Conservation (phyloP, 2,797 vertebrate genomes). For the Notamacropus eugenii region DNA sequence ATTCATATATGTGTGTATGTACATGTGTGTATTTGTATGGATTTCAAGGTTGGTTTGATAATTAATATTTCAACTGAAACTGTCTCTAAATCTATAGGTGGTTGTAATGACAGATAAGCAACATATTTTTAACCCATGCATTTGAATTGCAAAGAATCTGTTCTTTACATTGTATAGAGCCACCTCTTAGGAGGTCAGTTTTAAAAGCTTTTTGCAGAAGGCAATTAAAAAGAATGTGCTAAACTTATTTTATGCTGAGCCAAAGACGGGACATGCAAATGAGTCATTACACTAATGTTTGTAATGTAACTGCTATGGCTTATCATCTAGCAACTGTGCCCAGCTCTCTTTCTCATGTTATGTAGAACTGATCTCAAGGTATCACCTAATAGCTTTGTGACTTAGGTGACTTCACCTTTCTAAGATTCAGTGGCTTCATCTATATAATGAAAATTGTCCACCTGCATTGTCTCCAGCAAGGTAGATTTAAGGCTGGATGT, state of each 20-base stretch:
- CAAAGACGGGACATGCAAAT: constrained; percentile 13
- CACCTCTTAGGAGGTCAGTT: constrained; percentile 28
- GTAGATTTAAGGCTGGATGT: background rate
- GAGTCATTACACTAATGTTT: background rate
- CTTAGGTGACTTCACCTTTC: constrained; percentile 28
- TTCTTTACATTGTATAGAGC: background rate
- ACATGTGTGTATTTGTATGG: background rate
- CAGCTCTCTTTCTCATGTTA: constrained; percentile 7
- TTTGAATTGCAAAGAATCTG: constrained; percentile 25
- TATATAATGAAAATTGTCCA: background rate
- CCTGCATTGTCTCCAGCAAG: background rate
- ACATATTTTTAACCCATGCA: constrained; percentile 32
- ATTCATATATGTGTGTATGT: background rate
- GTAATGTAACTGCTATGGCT: background rate
- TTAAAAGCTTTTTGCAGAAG: constrained; percentile 62
- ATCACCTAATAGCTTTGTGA: background rate
- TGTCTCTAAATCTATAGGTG: background rate
- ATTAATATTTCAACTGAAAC: constrained; percentile 24
- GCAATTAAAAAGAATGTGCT: background rate
- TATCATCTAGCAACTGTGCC: background rate
- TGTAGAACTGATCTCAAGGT: background rate
- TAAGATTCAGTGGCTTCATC: background rate
- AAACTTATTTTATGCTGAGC: background rate
- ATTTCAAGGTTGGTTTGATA: background rate
- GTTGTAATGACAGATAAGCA: background rate